phyloP scores from a whole-genome alignment of 2,113 vertebrate species.

The Dendrocopos noguchii region DNA sequence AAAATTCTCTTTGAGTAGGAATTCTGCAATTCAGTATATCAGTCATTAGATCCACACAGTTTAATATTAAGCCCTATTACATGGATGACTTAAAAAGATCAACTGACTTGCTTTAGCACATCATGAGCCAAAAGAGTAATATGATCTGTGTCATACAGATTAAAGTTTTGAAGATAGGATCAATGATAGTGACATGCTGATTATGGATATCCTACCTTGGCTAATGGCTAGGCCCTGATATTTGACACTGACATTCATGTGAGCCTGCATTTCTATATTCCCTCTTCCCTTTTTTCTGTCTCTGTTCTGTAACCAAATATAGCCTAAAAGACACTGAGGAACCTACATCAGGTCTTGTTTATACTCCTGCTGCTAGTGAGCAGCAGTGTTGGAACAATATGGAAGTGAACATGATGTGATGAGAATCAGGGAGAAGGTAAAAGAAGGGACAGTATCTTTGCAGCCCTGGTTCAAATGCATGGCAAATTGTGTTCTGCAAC shows the following conservation, averaged over 20 bases:
- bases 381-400: not conserved
- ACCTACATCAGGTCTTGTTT: not conserved
- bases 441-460: not conserved
- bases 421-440: not conserved
- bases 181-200: not conserved
- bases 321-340: not conserved
- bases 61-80: not conserved
- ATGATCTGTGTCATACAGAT: not conserved
- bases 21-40: not conserved
- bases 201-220: not conserved
- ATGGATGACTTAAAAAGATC: not conserved
- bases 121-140: not conserved
- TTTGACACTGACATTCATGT: not conserved
- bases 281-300: not conserved
- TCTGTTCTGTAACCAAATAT: not conserved
- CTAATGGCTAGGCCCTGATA: not conserved
- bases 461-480: not conserved
- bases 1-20: not conserved
- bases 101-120: not conserved
- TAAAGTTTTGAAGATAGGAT: not conserved
- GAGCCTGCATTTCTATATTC: not conserved
- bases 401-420: not conserved
- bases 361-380: not conserved
- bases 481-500: not conserved
- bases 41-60: not conserved